Conservation (phyloP, 1,140 invertebrate species). For the Trichonephila clavipes region DNA sequence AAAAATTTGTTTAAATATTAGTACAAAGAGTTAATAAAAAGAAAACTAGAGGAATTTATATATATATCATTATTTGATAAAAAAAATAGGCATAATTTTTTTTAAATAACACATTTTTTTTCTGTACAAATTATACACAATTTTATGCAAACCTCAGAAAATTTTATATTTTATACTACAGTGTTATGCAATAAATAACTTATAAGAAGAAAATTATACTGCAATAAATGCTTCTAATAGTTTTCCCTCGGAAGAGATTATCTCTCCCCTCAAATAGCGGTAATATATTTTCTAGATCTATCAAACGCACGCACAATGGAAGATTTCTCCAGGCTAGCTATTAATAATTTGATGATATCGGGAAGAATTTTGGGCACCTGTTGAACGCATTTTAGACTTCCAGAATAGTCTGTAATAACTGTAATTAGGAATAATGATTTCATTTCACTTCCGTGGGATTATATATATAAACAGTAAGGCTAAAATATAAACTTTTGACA, state of each 20-base stretch:
- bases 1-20: too few relatives aligned
- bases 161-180: not conserved
- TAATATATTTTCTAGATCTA: not conserved
- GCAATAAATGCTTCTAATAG: not conserved
- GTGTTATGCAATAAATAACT: not conserved
- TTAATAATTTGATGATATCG: not conserved
- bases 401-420: not conserved
- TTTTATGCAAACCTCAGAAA: too few relatives aligned
- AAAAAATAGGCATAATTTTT: too few relatives aligned
- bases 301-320: not conserved
- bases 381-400: not conserved
- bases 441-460: too few relatives aligned
- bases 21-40: too few relatives aligned
- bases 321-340: not conserved
- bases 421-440: too few relatives aligned
- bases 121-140: too few relatives aligned
- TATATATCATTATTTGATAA: too few relatives aligned
- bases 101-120: too few relatives aligned
- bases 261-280: not conserved
- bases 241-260: not conserved
- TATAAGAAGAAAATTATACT: not conserved
- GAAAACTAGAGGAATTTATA: too few relatives aligned
- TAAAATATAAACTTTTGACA: too few relatives aligned
- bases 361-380: not conserved
- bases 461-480: too few relatives aligned